phyloP scores from a whole-genome alignment of 2,797 vertebrate species.

The Jordanella pulchra region DNA sequence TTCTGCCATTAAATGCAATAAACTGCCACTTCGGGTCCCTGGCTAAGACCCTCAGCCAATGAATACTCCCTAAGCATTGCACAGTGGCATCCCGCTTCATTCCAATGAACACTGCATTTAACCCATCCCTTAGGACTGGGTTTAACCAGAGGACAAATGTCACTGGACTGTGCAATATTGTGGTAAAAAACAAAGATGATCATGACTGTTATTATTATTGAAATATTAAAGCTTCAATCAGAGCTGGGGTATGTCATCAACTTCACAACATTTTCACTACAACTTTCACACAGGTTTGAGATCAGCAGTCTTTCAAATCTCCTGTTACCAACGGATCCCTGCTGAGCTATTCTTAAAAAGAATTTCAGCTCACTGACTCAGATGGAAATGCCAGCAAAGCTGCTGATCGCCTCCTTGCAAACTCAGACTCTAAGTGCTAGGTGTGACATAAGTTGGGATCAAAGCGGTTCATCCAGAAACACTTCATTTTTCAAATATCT shows the following conservation, averaged over 20 bases:
- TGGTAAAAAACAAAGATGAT: too few relatives aligned
- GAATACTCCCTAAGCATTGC: too few relatives aligned
- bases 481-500: conserved; percentile 20
- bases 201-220: too few relatives aligned
- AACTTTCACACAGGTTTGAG: conserved; percentile 29
- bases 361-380: conserved; percentile 33
- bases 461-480: conserved; percentile 19
- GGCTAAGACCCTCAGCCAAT: too few relatives aligned
- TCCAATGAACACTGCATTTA: too few relatives aligned
- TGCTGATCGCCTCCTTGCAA: conserved; percentile 36
- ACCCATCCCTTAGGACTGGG: too few relatives aligned
- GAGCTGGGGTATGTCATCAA: conserved; percentile 2
- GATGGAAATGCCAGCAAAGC: conserved; percentile 25
- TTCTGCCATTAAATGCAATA: too few relatives aligned
- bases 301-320: conserved; percentile 20
- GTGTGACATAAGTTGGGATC: conserved; percentile 35
- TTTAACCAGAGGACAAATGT: too few relatives aligned
- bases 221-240: too few relatives aligned
- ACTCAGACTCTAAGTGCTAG: conserved; percentile 22
- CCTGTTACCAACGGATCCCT: conserved; percentile 15
- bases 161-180: too few relatives aligned
- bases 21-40: too few relatives aligned
- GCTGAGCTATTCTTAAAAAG: conserved; percentile 33
- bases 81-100: too few relatives aligned
- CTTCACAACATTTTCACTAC: conserved; percentile 9